A percentile compares a stretch with the other conserved stretches of the same genome.
Evolutionary conservation across 2,888 invertebrate genomes (phyloP).

Genomic region (Leptinotarsa tumamoca): DNA sequence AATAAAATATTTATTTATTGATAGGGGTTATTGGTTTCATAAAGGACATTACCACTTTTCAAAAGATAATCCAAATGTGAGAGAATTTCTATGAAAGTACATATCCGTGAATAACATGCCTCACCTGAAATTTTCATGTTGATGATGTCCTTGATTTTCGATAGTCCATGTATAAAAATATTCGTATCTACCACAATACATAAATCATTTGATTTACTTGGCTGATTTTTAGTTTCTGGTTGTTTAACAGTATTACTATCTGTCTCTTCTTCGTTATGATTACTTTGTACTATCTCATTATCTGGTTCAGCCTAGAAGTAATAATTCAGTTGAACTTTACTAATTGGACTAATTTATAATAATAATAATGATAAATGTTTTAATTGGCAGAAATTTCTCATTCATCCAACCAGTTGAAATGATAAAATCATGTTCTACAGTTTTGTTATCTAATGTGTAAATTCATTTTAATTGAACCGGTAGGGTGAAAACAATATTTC

Average conservation of each 20-base stretch:
- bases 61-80: too few species aligned
- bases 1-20: too few species aligned
- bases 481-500: too few species aligned
- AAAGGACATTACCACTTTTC: too few species aligned
- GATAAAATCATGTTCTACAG: too few species aligned
- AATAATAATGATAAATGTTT: too few species aligned
- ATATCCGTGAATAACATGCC: not conserved
- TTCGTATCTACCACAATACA: conserved; percentile 69
- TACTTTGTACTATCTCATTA: conserved; percentile 18
- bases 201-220: conserved; percentile 45
- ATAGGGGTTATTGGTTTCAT: too few species aligned
- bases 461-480: too few species aligned
- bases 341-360: too few species aligned
- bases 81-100: not conserved
- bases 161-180: conserved; percentile 65
- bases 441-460: too few species aligned
- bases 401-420: too few species aligned
- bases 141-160: conserved; percentile 62
- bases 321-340: conserved; percentile 3
- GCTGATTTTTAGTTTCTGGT: conserved; percentile 18
- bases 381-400: too few species aligned
- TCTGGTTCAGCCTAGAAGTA: conserved; percentile 42
- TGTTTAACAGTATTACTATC: conserved; percentile 13
- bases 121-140: conserved; percentile 50
- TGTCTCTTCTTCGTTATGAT: not conserved